These are phyloP conservation scores for Salvelinus sp. DNA, from an alignment of 2,113 vertebrate genomes.

Conservation along the genomic window DNA sequence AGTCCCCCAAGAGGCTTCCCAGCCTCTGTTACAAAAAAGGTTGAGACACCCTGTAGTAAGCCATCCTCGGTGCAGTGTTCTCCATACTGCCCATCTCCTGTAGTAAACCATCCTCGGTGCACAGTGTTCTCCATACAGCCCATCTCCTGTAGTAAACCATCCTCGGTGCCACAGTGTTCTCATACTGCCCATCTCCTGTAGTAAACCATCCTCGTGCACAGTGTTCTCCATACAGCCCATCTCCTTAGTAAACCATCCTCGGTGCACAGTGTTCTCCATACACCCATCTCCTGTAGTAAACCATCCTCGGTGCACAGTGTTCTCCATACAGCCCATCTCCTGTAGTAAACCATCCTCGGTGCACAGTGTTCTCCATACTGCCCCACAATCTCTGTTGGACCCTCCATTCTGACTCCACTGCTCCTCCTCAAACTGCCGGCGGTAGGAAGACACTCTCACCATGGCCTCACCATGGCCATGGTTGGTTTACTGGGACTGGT, in stretches of 20 bases:
- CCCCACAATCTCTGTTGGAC: constrained; percentile 36
- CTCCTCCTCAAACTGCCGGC: constrained; percentile 60
- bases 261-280: neutral
- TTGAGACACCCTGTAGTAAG: neutral
- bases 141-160: neutral
- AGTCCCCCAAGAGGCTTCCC: too few relatives aligned
- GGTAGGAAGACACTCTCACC: constrained; percentile 76
- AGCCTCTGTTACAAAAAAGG: too few relatives aligned
- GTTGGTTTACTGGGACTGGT: neutral
- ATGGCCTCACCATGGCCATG: constrained; percentile 71
- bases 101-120: neutral
- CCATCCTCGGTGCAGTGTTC: neutral
- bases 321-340: neutral
- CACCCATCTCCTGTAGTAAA: neutral
- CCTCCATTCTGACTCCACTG: constrained; percentile 47
- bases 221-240: neutral
- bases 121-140: neutral
- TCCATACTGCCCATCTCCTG: neutral
- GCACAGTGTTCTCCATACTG: neutral
- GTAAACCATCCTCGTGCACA: neutral
- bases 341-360: neutral
- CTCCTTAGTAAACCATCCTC: neutral
- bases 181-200: neutral
- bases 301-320: neutral
- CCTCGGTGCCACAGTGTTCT: neutral